A percentile compares a stretch with the other conserved stretches of the same genome.
phyloP scores from a whole-genome alignment of 2,888 invertebrate genomes.

The Alcis repandata region DNA sequence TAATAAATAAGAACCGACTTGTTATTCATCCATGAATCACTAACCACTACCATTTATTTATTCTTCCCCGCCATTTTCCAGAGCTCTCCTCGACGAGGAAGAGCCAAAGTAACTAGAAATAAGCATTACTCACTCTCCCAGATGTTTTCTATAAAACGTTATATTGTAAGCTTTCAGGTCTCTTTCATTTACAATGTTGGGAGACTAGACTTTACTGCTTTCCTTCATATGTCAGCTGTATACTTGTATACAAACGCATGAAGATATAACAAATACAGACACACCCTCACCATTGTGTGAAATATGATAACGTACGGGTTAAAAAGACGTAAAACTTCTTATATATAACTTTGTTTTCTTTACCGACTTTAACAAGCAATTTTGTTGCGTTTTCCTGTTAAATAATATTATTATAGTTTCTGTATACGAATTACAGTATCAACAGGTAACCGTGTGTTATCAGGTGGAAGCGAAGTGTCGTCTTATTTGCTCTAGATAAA shows the following conservation, averaged over 20 bases:
- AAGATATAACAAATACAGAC: no score
- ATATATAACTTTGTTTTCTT: no score
- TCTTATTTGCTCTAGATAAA: constrained; percentile 9
- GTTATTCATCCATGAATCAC: constrained; percentile 2
- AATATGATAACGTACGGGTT: no score
- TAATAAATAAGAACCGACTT: not conserved
- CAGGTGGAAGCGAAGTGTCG: not conserved
- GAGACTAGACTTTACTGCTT: not conserved
- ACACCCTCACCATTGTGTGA: no score
- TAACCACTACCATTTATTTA: not conserved
- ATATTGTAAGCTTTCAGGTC: constrained; percentile 8
- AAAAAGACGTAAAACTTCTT: no score
- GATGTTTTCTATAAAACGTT: constrained; percentile 18
- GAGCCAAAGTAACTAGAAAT: constrained; percentile 4
- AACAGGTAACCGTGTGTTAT: constrained; percentile 6
- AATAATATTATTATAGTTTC: not conserved
- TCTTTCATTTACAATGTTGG: constrained; percentile 5
- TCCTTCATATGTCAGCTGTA: not conserved
- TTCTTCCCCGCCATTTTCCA: not conserved
- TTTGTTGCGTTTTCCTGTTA: constrained; percentile 6
- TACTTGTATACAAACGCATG: no score
- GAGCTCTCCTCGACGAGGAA: constrained; percentile 7
- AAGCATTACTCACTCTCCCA: constrained; percentile 18
- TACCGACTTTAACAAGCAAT: no score
- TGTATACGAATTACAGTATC: not conserved